Evolutionary conservation across 1,140 invertebrate species (phyloP), one percentile per base, ranked within the genome.

Genomic region (Bilobella aurantiaca): DNA sequence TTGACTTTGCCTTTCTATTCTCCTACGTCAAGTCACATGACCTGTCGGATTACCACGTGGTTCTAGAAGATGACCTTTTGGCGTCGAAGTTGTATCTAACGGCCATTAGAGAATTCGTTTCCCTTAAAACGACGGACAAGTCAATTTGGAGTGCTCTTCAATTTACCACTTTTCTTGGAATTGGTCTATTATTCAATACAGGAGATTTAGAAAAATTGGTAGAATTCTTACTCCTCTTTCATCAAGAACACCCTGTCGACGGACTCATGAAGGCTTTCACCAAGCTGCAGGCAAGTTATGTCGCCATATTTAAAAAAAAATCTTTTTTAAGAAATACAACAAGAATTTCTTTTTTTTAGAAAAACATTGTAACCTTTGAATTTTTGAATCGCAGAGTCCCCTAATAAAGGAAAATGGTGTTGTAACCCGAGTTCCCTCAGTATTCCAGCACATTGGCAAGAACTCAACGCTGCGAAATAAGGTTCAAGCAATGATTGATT

Each of bases 1-100:
- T 73, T 23, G 71, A 73, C 53, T 73, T 69, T 59, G 64, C 64
- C 14, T 73, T 69, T 60, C 58, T 73, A 5, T 69, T 73, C 28
- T 49, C 66, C 30, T 72, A 68, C 37, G 47, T n/a, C 25, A 8
- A 12, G 8, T 2, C 69, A 18, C 63, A 67, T 56, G n/a, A 16
- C 3, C 53, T 66, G 34, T 58, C 63, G n/a, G n/a, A 60, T 1
- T 69, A 71, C 31, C 71, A 73, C 61, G 57, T 73, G 37, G 65
- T 73, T 0, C 56, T 70, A 53, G 71, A 73, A 56, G 71, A 73
- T 60, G 71, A 73, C 53, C 56, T 73, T 14, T 42, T 69, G 27
- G 59, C 68, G 5, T 60, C 66, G 16, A 42, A 46, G 21, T 25
- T 47, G 8, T 72, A 72, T 49, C 65, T 72, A 8, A 64, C 60